Evolutionary conservation across 2,797 vertebrate species (phyloP), one percentile per base, ranked within the genome.

Genomic region (Tiaroga cobitis): DNA sequence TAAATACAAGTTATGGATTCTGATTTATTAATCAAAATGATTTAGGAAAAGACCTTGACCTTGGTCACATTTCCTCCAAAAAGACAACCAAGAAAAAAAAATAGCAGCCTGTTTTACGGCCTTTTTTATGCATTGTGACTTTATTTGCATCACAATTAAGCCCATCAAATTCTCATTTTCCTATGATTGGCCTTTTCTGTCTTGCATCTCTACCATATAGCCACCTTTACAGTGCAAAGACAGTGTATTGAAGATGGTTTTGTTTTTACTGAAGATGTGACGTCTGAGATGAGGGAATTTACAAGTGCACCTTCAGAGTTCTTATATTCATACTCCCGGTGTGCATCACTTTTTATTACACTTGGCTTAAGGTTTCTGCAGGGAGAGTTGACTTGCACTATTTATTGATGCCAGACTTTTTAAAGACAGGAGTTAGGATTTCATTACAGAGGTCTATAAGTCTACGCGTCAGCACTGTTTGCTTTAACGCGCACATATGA

Each of bases 381-480:
- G 32, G 18, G 32, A 79, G 59, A 46, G 49, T 26, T 49, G 54
- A 51, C 49, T 80, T 85, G 76, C 67, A 80, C 67, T 63, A 46
- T 85, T 70, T 85, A 72, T 80, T 79, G 67, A 85, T 34, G 11
- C n/a, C 15, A 49, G 39, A 77, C 37, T 32, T 73, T 49, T 78
- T 78, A 56, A 84, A 78, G 83, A 70, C 51, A n/a, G 51, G 49
- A 65, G 49, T 78, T 61, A 59, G 83, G 26, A 79, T 80, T 80
- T 76, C 54, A 73, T 51, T 65, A 63, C 41, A 32, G 54, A 34
- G 37, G 8, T 84, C 67, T 46, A 9, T 18, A 41, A 59, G 49
- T 79, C 21, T 61, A n/a, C 0, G 72, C 41, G 9, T 26, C 59
- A 65, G 56, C 56, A 5, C 73, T 54, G 82, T 77, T 77, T 54